phyloP scores from a whole-genome alignment of 2,113 vertebrate species.

The Rhadina sibilatrix region DNA sequence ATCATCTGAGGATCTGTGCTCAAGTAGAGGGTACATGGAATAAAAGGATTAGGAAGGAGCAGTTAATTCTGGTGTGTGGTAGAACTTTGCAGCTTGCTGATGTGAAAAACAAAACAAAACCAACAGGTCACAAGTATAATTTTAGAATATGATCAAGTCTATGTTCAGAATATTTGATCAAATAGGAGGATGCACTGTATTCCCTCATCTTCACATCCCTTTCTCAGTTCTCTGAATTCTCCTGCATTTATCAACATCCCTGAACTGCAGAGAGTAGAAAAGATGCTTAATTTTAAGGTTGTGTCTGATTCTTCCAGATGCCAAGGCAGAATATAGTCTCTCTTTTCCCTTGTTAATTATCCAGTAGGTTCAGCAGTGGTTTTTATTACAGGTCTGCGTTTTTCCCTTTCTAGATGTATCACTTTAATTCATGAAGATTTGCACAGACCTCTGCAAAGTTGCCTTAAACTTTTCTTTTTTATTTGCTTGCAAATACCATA shows the following conservation, averaged over 20 bases:
- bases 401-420: not conserved
- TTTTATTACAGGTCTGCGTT: not conserved
- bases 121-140: not conserved
- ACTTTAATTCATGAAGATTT: not conserved
- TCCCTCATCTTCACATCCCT: not conserved
- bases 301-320: not conserved
- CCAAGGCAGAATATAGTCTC: not conserved
- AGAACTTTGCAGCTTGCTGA: not conserved
- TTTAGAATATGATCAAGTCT: not conserved
- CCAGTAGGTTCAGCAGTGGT: not conserved
- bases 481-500: not conserved
- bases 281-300: not conserved
- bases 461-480: not conserved
- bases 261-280: not conserved
- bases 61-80: not conserved
- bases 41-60: not conserved
- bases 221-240: not conserved
- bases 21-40: accelerated
- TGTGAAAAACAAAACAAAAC: not conserved
- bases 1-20: not conserved
- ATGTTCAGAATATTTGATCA: not conserved
- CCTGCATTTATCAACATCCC: not conserved
- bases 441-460: not conserved
- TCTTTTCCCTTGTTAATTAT: not conserved
- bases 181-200: not conserved